Conservation (phyloP, 2,113 vertebrate genomes). For the Mesitornis unicolor region DNA sequence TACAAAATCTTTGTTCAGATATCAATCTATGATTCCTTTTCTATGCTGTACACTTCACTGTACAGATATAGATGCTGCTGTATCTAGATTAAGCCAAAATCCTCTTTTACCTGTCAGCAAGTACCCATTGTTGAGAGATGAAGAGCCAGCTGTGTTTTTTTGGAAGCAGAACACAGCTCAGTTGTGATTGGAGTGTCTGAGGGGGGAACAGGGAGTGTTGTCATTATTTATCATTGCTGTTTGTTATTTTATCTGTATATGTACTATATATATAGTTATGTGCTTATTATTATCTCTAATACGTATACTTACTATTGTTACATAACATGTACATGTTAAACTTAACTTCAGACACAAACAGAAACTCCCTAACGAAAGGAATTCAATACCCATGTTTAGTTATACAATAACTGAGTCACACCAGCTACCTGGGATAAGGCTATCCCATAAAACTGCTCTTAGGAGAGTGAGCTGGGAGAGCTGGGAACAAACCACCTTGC, state of each 20-base stretch:
- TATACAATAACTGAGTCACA: not conserved
- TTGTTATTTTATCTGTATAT: not conserved
- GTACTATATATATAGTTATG: not conserved
- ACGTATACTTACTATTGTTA: not conserved
- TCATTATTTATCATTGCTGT: not conserved
- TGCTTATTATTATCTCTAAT: not conserved
- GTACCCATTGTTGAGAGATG: not conserved
- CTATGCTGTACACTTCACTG: not conserved
- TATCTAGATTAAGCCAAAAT: constrained; percentile 13
- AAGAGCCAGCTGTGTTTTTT: not conserved
- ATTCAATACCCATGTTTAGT: not conserved
- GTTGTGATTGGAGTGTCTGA: not conserved
- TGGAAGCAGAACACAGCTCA: not conserved
- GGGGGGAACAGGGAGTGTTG: not conserved
- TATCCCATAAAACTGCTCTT: not conserved
- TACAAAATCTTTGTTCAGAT: not conserved
- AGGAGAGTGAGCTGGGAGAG: not conserved
- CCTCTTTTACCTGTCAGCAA: not conserved
- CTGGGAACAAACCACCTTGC: not conserved
- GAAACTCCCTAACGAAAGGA: not conserved
- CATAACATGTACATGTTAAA: not conserved
- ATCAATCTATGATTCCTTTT: constrained; percentile 9
- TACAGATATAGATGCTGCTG: no score
- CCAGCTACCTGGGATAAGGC: not conserved
- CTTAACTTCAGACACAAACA: not conserved